Conservation (phyloP, 2,888 invertebrate genomes). For the Caenorhabditis macrosperma region DNA sequence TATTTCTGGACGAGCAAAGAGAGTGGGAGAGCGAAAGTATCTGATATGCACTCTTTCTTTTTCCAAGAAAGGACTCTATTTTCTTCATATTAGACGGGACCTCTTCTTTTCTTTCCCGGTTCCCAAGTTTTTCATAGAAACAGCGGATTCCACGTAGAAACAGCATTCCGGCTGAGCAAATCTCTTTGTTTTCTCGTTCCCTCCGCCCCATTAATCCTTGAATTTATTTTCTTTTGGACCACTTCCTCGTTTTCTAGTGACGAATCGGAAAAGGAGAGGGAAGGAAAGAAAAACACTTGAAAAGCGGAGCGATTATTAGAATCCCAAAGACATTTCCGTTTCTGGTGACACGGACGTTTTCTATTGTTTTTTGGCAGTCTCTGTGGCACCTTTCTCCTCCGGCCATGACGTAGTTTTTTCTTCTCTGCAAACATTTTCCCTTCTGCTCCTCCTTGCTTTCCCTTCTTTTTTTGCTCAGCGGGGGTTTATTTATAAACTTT, state of each 20-base stretch:
- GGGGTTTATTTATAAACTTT: slow-evolving; percentile 47
- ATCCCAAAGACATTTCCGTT: background rate
- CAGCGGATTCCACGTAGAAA: background rate
- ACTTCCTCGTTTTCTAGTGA: slow-evolving; percentile 32
- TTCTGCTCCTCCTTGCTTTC: slow-evolving; percentile 11
- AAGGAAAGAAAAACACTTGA: background rate
- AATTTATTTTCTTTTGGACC: slow-evolving; percentile 24
- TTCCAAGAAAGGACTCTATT: background rate
- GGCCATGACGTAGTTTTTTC: slow-evolving; percentile 30
- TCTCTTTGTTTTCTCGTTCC: slow-evolving; percentile 24
- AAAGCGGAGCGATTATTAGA: background rate
- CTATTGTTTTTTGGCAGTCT: slow-evolving; percentile 41
- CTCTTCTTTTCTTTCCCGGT: background rate
- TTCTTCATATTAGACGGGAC: background rate
- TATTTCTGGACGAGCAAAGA: too few species aligned
- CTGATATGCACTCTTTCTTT: too few species aligned
- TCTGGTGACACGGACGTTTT: slow-evolving; percentile 1
- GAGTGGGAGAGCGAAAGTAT: too few species aligned
- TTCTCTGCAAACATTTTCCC: slow-evolving; percentile 19
- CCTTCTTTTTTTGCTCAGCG: slow-evolving; percentile 10
- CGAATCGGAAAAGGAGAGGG: slow-evolving; percentile 12
- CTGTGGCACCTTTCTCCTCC: slow-evolving; percentile 23
- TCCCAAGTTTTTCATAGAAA: too few species aligned
- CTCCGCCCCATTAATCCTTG: slow-evolving; percentile 45
- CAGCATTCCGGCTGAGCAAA: slow-evolving; percentile 37